phyloP scores from a whole-genome alignment of 2,888 invertebrate species.

The Drosophila hawaiiensis region DNA sequence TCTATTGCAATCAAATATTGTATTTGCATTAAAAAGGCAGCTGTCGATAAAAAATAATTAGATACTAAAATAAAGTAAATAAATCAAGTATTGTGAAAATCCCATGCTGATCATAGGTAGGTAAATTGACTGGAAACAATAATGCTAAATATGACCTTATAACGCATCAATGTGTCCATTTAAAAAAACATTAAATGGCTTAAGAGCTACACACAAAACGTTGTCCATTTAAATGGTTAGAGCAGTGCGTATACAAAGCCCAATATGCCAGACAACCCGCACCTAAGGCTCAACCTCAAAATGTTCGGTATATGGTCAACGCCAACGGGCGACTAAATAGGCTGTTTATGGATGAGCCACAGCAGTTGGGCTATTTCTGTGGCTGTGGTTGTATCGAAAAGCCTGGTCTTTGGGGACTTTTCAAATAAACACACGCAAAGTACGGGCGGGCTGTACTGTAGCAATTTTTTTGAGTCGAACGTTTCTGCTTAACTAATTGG shows the following conservation, averaged over 20 bases:
- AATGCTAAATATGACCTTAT: neutral
- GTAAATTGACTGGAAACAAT: neutral
- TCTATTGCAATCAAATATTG: neutral
- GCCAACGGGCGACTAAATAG: constrained; percentile 44
- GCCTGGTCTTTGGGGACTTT: constrained; percentile 7
- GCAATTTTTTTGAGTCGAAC: constrained; percentile 53
- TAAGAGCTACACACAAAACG: neutral
- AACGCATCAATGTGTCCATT: neutral
- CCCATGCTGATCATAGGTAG: neutral
- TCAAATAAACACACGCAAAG: constrained; percentile 55
- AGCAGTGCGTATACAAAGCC: constrained; percentile 19
- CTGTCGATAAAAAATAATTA: neutral
- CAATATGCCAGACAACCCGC: constrained; percentile 44
- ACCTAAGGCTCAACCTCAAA: constrained; percentile 51
- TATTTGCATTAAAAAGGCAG: neutral
- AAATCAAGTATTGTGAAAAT: neutral
- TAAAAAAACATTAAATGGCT: constrained; percentile 12
- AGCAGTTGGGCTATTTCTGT: constrained; percentile 14
- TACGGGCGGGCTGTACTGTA: constrained; percentile 42
- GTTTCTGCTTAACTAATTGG: constrained; percentile 79
- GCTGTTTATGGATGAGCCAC: constrained; percentile 71
- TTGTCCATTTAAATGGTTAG: constrained; percentile 22
- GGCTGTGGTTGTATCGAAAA: neutral
- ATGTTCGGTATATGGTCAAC: constrained; percentile 62
- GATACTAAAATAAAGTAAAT: neutral